These are phyloP conservation scores for Saxicola maurus DNA, from an alignment of 2,797 vertebrate genomes.

Conservation along the genomic window DNA sequence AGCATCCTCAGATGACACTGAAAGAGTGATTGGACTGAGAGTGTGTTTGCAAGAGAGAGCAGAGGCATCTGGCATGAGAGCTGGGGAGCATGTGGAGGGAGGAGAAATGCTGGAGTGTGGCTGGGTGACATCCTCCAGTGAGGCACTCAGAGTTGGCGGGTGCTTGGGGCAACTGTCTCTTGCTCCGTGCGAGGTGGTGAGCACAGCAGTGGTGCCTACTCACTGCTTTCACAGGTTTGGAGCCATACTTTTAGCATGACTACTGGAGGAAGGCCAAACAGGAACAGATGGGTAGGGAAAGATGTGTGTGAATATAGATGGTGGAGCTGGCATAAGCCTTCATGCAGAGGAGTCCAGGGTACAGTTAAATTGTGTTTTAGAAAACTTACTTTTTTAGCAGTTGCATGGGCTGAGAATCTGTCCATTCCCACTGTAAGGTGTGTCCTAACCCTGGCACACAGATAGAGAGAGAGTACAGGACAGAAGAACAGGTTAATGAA, in stretches of 20 bases:
- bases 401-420: neutral
- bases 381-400: slow-evolving; percentile 16
- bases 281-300: slow-evolving; percentile 47
- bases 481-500: neutral
- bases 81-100: neutral
- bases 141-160: slow-evolving; percentile 29
- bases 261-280: slow-evolving; percentile 52
- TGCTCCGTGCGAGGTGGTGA: neutral
- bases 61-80: slow-evolving; percentile 17
- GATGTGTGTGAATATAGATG: slow-evolving; percentile 53
- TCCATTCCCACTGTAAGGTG: neutral
- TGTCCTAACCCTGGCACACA: neutral
- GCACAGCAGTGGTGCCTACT: slow-evolving; percentile 50
- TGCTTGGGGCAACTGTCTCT: slow-evolving; percentile 45
- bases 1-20: slow-evolving; percentile 28
- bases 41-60: neutral
- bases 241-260: slow-evolving; percentile 43
- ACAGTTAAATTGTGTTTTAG: neutral
- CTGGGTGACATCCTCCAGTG: slow-evolving; percentile 30
- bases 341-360: slow-evolving; percentile 12
- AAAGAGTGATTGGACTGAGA: neutral
- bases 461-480: neutral
- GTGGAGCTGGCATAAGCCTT: slow-evolving; percentile 32
- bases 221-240: slow-evolving; percentile 38
- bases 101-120: slow-evolving; percentile 23